phyloP scores from a whole-genome alignment of 2,888 invertebrate species.

The Vesta saturnalis region DNA sequence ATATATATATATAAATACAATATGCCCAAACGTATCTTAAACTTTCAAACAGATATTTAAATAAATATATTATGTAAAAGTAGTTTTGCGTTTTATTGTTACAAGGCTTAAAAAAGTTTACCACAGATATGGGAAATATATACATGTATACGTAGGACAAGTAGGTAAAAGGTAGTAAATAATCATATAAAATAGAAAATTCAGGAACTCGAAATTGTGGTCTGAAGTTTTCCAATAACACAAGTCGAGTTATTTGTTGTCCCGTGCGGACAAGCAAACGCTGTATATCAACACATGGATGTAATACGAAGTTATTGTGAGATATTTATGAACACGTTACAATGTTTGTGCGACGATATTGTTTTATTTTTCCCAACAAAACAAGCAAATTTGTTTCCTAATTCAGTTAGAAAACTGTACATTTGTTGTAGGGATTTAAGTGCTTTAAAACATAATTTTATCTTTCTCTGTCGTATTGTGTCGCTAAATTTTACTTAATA shows the following conservation, averaged over 20 bases:
- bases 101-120: too few species aligned
- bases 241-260: constrained; percentile 54
- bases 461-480: too few species aligned
- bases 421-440: not conserved
- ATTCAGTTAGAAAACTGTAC: not conserved
- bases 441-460: not conserved
- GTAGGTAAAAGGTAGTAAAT: constrained; percentile 47
- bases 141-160: constrained; percentile 15
- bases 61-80: too few species aligned
- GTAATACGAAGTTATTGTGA: constrained; percentile 46
- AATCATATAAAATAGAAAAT: constrained; percentile 51
- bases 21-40: too few species aligned
- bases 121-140: too few species aligned
- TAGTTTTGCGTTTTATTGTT: too few species aligned
- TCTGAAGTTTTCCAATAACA: constrained; percentile 55
- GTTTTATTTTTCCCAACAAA: constrained; percentile 31
- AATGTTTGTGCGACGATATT: constrained; percentile 35
- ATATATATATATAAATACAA: too few species aligned
- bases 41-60: too few species aligned
- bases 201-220: constrained; percentile 50
- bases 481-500: too few species aligned
- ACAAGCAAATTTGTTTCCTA: constrained; percentile 27
- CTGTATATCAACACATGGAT: constrained; percentile 47
- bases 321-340: constrained; percentile 45
- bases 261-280: constrained; percentile 46